Evolutionary conservation across 2,888 invertebrate species (phyloP), one percentile per base, ranked within the genome.

Genomic region (Hyposoter dolosus): DNA sequence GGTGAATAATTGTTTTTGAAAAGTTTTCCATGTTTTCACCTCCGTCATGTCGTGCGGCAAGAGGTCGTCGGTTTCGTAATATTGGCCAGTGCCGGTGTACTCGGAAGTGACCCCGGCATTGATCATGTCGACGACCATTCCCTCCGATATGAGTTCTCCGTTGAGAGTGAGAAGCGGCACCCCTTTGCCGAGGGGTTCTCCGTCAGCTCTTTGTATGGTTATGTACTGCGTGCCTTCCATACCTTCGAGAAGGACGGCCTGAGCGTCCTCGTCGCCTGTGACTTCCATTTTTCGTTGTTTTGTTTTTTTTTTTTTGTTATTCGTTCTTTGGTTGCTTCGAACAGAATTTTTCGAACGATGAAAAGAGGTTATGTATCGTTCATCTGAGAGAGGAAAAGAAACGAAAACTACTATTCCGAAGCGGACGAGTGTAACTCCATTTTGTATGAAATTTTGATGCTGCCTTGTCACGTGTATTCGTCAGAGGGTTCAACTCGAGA

Each of bases 151-250:
- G 32, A 94, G 75, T 87, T 94, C 94, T 4, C 93, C 93, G 6
- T 92, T 94, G n/a, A 94, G 82, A 7, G 94, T 91, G 50, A 94
- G 90, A 9, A 94, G 88, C 0, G 94, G 93, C 5, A 93, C 93
- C 15, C 92, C 92, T 86, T 94, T 94, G 56, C 91, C 90, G n/a
- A 94, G 84, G 3, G 91, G 84, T 85, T 93, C 93, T 4, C 92
- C 93, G 40, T 94, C 94, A 0, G 91, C 91, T 82, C 94, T 89
- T 76, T 94, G 94, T 82, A 94, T 93, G 19, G 94, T 94, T 43
- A 94, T 94, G 63, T 94, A 94, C 69, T 94, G 94, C 0, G 94
- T 89, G 6, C 93, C 94, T 80, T 94, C 94, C 92, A 94, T 93
- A 23, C 93, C 93, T 72, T 93, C 93, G 40, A 94, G 86, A 32